phyloP scores from a whole-genome alignment of 2,888 invertebrate species.

The Tuta absoluta region DNA sequence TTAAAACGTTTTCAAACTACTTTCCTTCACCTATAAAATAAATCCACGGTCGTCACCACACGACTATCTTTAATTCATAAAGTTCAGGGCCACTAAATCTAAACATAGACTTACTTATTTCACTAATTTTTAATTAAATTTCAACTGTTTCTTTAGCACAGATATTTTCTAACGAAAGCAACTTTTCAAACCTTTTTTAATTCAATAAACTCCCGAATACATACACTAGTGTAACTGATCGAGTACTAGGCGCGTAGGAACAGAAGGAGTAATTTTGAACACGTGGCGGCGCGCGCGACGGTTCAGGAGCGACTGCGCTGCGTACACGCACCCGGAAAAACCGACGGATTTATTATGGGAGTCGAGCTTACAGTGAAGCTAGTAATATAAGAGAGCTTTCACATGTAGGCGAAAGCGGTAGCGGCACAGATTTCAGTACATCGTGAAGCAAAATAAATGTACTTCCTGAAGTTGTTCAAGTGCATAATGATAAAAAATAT shows the following conservation, averaged over 20 bases:
- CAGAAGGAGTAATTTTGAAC: neutral
- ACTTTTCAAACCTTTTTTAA: neutral
- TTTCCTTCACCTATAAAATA: neutral
- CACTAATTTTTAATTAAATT: neutral
- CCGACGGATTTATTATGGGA: slow-evolving; percentile 70
- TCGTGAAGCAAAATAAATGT: too few species aligned
- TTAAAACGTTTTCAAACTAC: neutral
- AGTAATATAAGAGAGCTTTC: slow-evolving; percentile 22
- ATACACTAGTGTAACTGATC: slow-evolving; percentile 10
- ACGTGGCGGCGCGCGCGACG: slow-evolving; percentile 51
- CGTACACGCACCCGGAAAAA: slow-evolving; percentile 70
- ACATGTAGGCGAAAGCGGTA: slow-evolving; percentile 45
- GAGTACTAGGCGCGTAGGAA: neutral
- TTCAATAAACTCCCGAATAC: slow-evolving; percentile 13
- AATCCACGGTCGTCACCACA: neutral
- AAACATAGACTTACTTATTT: neutral
- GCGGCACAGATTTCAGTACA: neutral
- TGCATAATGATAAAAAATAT: too few species aligned
- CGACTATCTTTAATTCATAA: neutral
- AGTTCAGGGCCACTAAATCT: slow-evolving; percentile 18
- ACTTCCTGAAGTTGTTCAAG: too few species aligned
- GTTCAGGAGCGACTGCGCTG: slow-evolving; percentile 58
- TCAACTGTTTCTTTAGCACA: neutral
- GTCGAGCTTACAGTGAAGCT: slow-evolving; percentile 38
- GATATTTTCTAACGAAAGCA: neutral